These are phyloP conservation scores for Nomada fucata DNA, from an alignment of 2,888 invertebrate species.

Conservation along the genomic window DNA sequence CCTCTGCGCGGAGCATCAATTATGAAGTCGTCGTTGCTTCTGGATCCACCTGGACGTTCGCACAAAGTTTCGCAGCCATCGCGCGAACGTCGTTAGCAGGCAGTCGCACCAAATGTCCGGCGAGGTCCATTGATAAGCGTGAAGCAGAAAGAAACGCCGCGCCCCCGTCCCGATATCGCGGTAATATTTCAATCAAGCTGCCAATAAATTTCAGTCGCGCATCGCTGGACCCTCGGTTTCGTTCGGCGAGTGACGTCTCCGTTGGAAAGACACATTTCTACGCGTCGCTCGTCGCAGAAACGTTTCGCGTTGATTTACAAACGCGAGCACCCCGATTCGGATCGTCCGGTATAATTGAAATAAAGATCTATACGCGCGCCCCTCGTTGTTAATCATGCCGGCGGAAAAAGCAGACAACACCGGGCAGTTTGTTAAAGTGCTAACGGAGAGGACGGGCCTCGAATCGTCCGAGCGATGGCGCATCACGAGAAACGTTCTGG, in stretches of 20 bases:
- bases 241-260: neutral
- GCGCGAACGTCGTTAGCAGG: conserved; percentile 2
- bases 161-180: neutral
- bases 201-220: conserved; percentile 41
- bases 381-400: conserved; percentile 38
- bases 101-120: neutral
- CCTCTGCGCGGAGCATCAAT: neutral
- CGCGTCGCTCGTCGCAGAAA: neutral
- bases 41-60: neutral
- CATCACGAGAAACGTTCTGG: conserved; percentile 93
- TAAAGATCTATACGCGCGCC: too few species aligned
- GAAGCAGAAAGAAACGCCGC: neutral
- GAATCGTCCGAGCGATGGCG: conserved; percentile 88
- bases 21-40: conserved; percentile 15
- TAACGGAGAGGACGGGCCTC: conserved; percentile 64
- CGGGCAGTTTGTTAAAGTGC: conserved; percentile 72
- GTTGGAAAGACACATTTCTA: neutral
- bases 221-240: conserved; percentile 1
- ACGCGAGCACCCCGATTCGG: neutral
- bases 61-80: neutral
- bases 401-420: conserved; percentile 43
- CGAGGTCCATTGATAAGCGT: conserved; percentile 8
- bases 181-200: conserved; percentile 42
- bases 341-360: neutral
- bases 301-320: neutral